Evolutionary conservation across 1,140 invertebrate species (phyloP).

Genomic region (Andrena cerasifolii): DNA sequence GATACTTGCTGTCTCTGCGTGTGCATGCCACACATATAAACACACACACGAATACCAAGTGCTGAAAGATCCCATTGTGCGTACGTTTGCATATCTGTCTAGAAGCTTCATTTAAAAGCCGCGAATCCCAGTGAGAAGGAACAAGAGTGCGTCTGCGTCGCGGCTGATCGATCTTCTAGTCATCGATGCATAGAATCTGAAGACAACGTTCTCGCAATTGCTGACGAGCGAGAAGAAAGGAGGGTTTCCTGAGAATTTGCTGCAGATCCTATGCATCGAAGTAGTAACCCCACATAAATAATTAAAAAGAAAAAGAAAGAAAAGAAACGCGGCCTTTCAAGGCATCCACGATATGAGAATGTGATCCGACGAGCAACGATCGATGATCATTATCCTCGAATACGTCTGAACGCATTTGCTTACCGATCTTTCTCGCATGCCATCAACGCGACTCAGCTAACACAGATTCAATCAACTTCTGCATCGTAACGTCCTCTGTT

Average conservation of each 20-base stretch:
- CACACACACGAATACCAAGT: constrained; percentile 18
- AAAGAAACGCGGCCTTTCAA: neutral
- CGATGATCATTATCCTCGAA: neutral
- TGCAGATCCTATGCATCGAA: constrained; percentile 32
- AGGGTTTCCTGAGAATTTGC: too few species aligned
- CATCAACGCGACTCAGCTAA: constrained; percentile 7
- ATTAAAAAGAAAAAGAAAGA: constrained; percentile 4
- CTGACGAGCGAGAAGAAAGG: too few species aligned
- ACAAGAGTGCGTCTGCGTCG: constrained; percentile 68
- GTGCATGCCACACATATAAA: constrained; percentile 41
- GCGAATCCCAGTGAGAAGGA: neutral
- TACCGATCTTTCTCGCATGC: constrained; percentile 5
- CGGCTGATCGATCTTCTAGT: constrained; percentile 51
- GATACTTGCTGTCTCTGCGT: constrained; percentile 12
- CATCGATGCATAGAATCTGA: constrained; percentile 59
- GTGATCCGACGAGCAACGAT: too few species aligned
- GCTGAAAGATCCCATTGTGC: neutral
- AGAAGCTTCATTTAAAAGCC: neutral
- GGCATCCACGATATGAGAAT: neutral
- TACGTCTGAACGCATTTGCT: neutral
- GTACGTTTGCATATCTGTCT: neutral
- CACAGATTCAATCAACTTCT: constrained; percentile 27
- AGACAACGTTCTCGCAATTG: neutral
- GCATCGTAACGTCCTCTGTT: neutral
- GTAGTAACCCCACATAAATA: constrained; percentile 11